These are phyloP conservation scores for Thera obeliscata DNA, from an alignment of 2,888 invertebrate genomes.

Conservation along the genomic window DNA sequence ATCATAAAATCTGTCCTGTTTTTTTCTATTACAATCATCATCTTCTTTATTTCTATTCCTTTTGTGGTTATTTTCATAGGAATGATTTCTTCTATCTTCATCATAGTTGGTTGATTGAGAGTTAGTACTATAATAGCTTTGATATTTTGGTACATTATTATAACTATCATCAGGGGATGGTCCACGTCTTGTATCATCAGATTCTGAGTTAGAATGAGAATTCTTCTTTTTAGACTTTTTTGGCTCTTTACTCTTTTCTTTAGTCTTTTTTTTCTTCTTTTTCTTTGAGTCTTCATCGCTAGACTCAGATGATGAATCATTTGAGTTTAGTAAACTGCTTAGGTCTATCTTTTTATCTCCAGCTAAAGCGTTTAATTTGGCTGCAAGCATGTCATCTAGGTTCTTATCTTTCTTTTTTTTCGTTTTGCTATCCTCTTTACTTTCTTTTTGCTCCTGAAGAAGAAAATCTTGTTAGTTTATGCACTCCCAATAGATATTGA, in stretches of 20 bases:
- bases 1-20: constrained; percentile 12
- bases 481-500: too few species aligned
- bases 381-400: constrained; percentile 88
- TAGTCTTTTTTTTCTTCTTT: constrained; percentile 53
- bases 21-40: constrained; percentile 11
- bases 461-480: neutral
- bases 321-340: constrained; percentile 67
- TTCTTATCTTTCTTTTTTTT: constrained; percentile 80
- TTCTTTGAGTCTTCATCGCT: constrained; percentile 45
- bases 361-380: constrained; percentile 88
- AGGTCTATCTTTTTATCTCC: constrained; percentile 68
- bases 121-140: constrained; percentile 17
- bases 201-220: constrained; percentile 32
- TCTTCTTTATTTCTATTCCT: constrained; percentile 7
- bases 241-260: constrained; percentile 53
- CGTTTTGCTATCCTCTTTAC: constrained; percentile 74
- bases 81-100: constrained; percentile 9
- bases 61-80: constrained; percentile 2
- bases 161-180: constrained; percentile 28
- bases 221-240: constrained; percentile 46
- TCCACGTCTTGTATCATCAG: constrained; percentile 38
- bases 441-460: constrained; percentile 70
- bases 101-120: constrained; percentile 1
- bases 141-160: constrained; percentile 26
- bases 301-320: constrained; percentile 62